Conservation (phyloP, 2,113 vertebrate genomes). For the Edolisoma coerulescens region DNA sequence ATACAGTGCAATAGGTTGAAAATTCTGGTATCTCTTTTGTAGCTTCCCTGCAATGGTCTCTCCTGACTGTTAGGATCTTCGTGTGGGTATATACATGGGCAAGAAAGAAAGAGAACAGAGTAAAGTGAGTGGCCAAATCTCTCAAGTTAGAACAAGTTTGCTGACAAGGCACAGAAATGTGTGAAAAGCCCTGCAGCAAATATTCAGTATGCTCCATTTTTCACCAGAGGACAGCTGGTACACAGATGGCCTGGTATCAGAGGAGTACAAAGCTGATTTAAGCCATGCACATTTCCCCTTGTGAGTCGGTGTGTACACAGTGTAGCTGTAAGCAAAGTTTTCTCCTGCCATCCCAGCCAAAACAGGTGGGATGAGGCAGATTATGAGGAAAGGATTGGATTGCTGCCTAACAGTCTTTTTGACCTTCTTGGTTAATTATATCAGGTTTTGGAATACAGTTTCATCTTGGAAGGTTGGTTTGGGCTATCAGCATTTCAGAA, state of each 20-base stretch:
- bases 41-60: not conserved
- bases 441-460: not conserved
- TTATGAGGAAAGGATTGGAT: not conserved
- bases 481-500: not conserved
- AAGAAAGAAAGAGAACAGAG: not conserved
- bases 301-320: rapidly evolving
- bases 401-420: not conserved
- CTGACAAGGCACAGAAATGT: slow-evolving; percentile 33
- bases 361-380: not conserved
- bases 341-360: not conserved
- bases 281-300: not conserved
- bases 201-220: not conserved
- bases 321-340: not conserved
- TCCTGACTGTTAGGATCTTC: not conserved
- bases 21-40: not conserved
- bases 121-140: not conserved
- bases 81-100: not conserved
- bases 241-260: not conserved
- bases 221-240: slow-evolving; percentile 14
- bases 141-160: slow-evolving; percentile 11
- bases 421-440: not conserved
- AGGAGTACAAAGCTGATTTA: not conserved
- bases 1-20: not conserved
- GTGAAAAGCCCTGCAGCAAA: slow-evolving; percentile 4
- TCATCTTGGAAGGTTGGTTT: not conserved